A percentile compares a stretch with the other conserved stretches of the same genome.
phyloP scores from a whole-genome alignment of 2,888 invertebrate genomes.

The Chaetoderma sp. region DNA sequence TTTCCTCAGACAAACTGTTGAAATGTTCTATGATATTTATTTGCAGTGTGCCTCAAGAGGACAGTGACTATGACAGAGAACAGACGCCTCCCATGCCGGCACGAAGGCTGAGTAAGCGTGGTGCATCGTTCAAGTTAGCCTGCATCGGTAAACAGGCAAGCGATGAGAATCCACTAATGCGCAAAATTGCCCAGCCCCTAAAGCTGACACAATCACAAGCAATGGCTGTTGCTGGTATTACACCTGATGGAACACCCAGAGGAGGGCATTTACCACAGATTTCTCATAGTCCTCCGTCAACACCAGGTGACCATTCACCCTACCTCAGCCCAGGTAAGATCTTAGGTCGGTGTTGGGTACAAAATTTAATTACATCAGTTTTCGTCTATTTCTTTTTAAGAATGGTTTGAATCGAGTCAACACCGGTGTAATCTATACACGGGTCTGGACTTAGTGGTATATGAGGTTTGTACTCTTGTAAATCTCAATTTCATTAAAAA shows the following conservation, averaged over 20 bases:
- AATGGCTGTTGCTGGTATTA: constrained; percentile 78
- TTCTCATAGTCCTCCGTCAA: neutral
- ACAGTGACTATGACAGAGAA: constrained; percentile 71
- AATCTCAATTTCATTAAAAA: too few species aligned
- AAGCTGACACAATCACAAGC: constrained; percentile 78
- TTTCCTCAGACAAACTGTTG: too few species aligned
- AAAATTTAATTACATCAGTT: neutral
- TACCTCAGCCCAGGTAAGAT: constrained; percentile 60
- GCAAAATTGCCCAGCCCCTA: constrained; percentile 77
- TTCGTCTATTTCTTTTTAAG: neutral
- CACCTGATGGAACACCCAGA: constrained; percentile 58
- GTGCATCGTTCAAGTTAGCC: constrained; percentile 66
- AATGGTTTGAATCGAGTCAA: too few species aligned
- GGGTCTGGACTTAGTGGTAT: too few species aligned
- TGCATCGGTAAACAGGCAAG: constrained; percentile 70
- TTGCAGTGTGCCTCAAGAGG: constrained; percentile 66
- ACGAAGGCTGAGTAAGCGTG: constrained; percentile 60
- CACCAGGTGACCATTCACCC: constrained; percentile 49
- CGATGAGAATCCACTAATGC: constrained; percentile 72
- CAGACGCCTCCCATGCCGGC: constrained; percentile 73
- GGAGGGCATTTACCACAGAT: neutral
- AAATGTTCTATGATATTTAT: too few species aligned
- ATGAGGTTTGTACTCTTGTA: too few species aligned
- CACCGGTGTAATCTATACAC: too few species aligned
- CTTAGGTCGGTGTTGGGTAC: too few species aligned